Conservation (phyloP, 2,888 invertebrate species). For the Drosophila subquinaria region DNA sequence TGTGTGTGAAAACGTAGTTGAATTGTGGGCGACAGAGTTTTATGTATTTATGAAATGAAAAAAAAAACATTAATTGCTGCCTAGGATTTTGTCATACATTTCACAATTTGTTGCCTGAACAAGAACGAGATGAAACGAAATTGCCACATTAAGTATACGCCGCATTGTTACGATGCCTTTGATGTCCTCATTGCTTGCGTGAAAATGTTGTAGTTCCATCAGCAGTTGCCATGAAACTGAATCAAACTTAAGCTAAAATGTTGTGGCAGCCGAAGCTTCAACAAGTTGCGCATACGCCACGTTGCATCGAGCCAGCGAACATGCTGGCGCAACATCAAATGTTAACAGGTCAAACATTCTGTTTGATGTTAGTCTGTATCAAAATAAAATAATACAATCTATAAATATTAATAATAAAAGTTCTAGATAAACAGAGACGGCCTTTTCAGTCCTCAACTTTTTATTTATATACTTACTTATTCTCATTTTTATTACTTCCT, state of each 20-base stretch:
- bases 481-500: neutral
- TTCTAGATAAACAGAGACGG: neutral
- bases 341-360: neutral
- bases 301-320: slow-evolving; percentile 49
- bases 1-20: slow-evolving; percentile 1
- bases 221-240: slow-evolving; percentile 51
- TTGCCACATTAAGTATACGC: slow-evolving; percentile 32
- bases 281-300: slow-evolving; percentile 52
- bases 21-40: neutral
- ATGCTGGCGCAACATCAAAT: slow-evolving; percentile 24
- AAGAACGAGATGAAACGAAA: slow-evolving; percentile 8
- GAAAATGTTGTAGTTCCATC: slow-evolving; percentile 19
- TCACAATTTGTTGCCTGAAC: slow-evolving; percentile 30
- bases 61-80: slow-evolving; percentile 21
- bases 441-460: no score
- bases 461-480: neutral
- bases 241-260: neutral
- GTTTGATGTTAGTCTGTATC: neutral
- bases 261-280: neutral
- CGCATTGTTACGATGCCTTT: slow-evolving; percentile 25
- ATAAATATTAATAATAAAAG: neutral
- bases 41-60: slow-evolving; percentile 26
- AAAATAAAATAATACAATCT: no score
- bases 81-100: slow-evolving; percentile 17
- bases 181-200: neutral